Percentiles rank a stretch among this genome's conserved stretches.
phyloP scores from a whole-genome alignment of 2,113 vertebrate genomes.

The Cranoglanis bouderius region DNA sequence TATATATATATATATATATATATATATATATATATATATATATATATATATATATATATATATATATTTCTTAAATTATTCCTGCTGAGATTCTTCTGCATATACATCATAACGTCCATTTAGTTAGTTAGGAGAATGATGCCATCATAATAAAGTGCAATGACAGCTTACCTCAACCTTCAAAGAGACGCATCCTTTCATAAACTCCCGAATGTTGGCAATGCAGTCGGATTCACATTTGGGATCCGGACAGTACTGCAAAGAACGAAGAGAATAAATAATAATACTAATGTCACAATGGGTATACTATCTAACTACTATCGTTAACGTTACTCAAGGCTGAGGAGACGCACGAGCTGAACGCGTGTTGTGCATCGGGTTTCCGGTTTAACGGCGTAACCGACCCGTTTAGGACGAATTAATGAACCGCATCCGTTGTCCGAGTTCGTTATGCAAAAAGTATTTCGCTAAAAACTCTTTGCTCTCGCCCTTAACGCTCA shows the following conservation, averaged over 20 bases:
- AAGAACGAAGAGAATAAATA: constrained; percentile 40
- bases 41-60: too few relatives aligned
- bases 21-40: too few relatives aligned
- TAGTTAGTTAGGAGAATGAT: background rate
- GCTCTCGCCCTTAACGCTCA: constrained; percentile 54
- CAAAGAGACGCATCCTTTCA: constrained; percentile 83
- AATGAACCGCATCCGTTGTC: background rate
- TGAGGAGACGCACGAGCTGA: background rate
- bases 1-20: too few relatives aligned
- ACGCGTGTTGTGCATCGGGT: background rate
- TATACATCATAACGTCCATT: background rate
- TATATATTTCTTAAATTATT: background rate
- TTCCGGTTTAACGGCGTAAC: constrained; percentile 9
- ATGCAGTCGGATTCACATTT: constrained; percentile 86
- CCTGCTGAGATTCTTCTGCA: background rate
- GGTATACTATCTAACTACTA: background rate
- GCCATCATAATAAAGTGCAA: background rate
- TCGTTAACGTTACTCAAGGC: background rate
- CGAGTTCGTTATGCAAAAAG: constrained; percentile 32
- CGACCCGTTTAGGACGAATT: background rate
- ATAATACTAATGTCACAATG: constrained; percentile 7
- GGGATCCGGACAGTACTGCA: constrained; percentile 87
- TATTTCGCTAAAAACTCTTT: constrained; percentile 40
- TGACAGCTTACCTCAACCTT: constrained; percentile 87
- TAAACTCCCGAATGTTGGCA: constrained; percentile 87